Conservation (phyloP, 2,888 invertebrate genomes). For the Reticulitermes lucifugus region DNA sequence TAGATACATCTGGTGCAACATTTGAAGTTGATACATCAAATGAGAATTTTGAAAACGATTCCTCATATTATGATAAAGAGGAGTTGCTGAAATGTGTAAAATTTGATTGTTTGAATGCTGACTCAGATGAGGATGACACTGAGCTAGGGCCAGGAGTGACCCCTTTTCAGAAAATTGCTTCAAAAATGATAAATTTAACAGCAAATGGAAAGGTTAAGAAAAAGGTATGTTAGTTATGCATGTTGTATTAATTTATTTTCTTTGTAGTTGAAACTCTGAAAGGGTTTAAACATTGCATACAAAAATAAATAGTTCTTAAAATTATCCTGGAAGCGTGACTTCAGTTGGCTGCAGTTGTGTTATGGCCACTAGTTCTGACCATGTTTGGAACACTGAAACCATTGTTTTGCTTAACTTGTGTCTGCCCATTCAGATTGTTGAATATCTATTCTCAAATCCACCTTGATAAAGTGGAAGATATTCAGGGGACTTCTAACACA, state of each 20-base stretch:
- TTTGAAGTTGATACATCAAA: background rate
- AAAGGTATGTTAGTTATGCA: background rate
- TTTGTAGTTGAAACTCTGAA: no score
- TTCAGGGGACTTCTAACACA: no score
- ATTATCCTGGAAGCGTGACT: no score
- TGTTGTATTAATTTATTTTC: background rate
- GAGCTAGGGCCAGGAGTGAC: background rate
- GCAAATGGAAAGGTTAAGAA: background rate
- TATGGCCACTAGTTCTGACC: no score
- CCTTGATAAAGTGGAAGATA: no score
- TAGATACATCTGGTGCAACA: background rate
- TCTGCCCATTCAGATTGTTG: no score
- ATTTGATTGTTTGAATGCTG: background rate
- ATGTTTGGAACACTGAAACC: no score
- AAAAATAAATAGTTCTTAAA: no score
- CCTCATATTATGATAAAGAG: background rate
- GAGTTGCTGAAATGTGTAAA: background rate
- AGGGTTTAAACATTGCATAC: no score
- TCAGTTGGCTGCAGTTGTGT: no score
- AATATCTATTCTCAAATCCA: no score
- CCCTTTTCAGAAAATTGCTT: conserved; percentile 3
- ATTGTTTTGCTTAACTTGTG: no score
- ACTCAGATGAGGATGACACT: background rate
- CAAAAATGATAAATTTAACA: conserved; percentile 4
- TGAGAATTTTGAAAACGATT: background rate